Evolutionary conservation across 1,140 invertebrate genomes (phyloP).

Genomic region (Gonatopus flavifemur): DNA sequence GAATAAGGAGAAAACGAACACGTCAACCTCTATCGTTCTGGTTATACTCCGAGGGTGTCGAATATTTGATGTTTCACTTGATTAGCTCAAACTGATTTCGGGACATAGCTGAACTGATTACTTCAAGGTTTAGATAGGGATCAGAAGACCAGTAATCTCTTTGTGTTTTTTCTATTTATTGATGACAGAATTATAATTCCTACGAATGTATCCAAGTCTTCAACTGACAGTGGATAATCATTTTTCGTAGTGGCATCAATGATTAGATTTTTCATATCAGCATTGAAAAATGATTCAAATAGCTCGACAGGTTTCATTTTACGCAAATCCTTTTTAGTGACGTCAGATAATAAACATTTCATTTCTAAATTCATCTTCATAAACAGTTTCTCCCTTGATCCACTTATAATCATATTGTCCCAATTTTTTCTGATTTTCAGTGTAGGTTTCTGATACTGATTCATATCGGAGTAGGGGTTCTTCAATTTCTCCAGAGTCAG

Average conservation of each 20-base stretch:
- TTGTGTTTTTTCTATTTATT: conserved; percentile 13
- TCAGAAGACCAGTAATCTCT: background rate
- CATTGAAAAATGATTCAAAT: conserved; percentile 17
- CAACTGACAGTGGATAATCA: too few relatives aligned
- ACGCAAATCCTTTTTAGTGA: conserved; percentile 5
- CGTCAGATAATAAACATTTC: conserved; percentile 8
- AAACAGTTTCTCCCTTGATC: conserved; percentile 4
- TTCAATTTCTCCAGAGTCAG: conserved; percentile 1
- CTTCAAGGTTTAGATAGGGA: background rate
- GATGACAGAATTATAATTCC: conserved; percentile 14
- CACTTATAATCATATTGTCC: background rate
- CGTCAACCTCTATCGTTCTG: background rate
- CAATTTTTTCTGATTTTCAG: conserved; percentile 13
- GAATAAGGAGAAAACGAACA: background rate
- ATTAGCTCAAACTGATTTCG: background rate
- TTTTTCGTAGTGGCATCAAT: conserved; percentile 12
- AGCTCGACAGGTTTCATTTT: background rate
- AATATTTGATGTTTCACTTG: conserved; percentile 1
- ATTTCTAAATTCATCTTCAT: background rate
- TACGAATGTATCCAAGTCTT: too few relatives aligned
- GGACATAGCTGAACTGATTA: background rate
- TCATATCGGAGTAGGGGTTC: conserved; percentile 7
- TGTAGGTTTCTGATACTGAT: conserved; percentile 9
- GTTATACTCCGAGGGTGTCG: background rate
- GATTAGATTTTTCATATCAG: conserved; percentile 11